phyloP scores from a whole-genome alignment of 2,797 vertebrate genomes.

The Avahi laniger region DNA sequence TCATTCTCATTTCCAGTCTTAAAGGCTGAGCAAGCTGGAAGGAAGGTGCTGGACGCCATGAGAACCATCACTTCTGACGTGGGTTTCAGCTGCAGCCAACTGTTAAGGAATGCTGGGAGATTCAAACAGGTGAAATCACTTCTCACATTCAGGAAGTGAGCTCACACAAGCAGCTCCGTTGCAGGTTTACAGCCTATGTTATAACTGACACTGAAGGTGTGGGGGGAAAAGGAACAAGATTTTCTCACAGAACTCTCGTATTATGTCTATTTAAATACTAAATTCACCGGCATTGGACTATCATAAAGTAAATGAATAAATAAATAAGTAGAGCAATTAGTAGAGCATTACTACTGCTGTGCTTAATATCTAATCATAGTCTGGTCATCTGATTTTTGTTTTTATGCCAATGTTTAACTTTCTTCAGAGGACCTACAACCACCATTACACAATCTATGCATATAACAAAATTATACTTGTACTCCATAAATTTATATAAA shows the following conservation, averaged over 20 bases:
- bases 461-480: background rate
- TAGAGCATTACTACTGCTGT: background rate
- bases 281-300: background rate
- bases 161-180: background rate
- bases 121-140: background rate
- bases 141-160: background rate
- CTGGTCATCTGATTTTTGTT: background rate
- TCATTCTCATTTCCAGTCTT: background rate
- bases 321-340: background rate
- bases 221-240: background rate
- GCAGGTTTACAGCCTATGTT: background rate
- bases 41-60: rapidly evolving
- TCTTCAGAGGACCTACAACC: background rate
- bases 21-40: background rate
- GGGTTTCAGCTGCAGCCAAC: background rate
- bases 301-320: background rate
- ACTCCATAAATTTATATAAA: background rate
- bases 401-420: background rate
- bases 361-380: background rate
- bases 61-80: background rate
- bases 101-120: background rate
- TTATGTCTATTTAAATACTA: background rate
- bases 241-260: background rate
- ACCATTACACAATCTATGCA: background rate
- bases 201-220: background rate